Base-by-base conservation (phyloP, 2,888 invertebrate genomes). In the Chrysolina oricalcia region DNA sequence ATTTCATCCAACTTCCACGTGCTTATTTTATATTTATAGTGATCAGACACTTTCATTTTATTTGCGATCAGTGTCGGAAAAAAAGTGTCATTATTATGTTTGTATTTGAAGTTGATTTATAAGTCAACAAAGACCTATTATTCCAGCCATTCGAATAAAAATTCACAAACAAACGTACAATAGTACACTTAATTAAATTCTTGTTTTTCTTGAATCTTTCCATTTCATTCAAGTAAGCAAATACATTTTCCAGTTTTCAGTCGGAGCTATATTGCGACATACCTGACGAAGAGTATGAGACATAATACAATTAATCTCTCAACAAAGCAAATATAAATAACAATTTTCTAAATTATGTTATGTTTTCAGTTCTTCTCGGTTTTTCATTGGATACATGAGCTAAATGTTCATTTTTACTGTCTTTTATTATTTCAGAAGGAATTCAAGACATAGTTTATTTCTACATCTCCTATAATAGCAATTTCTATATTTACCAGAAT, bases 261-360 rank as follows among this genome's bases (percentile, higher is more conserved):
- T 48, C 13, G 40, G 46, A 35, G 67, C 21, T 67, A 50, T 72
- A 68, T 72, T 11, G 21, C 62, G 67, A 67, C 43, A 72, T 67
- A 67, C 59, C 72, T 50, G 19, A 62, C 10, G 23, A 48, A 43
- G 59, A 72, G 41, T 62, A 53, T 48, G 48, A 72, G 63, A 72
- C 62, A 63, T 62, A 67, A 62, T 59, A 8, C 27, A 59, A 59
- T 59, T 59, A 59, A 59, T 23, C 15, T 27, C n/a, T 0, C 21
- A n/a, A 59, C 59, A 59, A 35, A 59, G 27, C 59, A 59, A 59
- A 59, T 59, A 59, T 59, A 59, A 15, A 59, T 59, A 59, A 15
- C 59, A 59, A 59, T 59, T 35, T 35, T 15, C n/a, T 23, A 1
- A 59, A 35, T 59, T 27, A 10, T 23, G 6, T 35, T 59, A n/a